Percentiles rank a stretch among this genome's conserved stretches.
Evolutionary conservation across 2,888 invertebrate genomes (phyloP).

Genomic region (Ischnura elegans): DNA sequence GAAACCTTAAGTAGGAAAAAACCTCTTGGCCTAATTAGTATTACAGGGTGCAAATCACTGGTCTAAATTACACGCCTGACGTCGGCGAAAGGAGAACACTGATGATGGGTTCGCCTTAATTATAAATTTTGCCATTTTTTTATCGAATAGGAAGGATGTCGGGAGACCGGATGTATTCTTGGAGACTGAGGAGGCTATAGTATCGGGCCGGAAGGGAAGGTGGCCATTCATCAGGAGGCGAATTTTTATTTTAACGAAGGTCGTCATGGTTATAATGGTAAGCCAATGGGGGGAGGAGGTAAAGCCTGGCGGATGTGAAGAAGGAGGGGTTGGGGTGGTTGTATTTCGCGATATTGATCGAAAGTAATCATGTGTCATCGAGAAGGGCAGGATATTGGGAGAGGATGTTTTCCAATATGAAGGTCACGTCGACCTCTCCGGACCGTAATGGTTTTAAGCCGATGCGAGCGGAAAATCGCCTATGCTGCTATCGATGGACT

Average conservation of each 20-base stretch:
- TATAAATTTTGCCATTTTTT: conserved; percentile 3
- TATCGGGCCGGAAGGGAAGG: not conserved
- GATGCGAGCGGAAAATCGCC: conserved; percentile 32
- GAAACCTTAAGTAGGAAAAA: too few relatives aligned
- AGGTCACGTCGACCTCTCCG: conserved; percentile 15
- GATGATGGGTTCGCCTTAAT: not conserved
- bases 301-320: not conserved
- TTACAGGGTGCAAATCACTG: too few relatives aligned
- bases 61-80: not conserved
- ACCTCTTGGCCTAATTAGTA: too few relatives aligned
- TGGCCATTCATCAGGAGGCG: not conserved
- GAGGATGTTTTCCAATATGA: conserved; percentile 39
- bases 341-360: conserved; percentile 57
- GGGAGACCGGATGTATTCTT: not conserved
- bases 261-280: not conserved
- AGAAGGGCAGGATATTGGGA: conserved; percentile 33
- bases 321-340: not conserved
- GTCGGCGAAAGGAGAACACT: not conserved
- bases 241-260: not conserved
- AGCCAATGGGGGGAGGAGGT: not conserved
- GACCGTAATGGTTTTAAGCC: conserved; percentile 24
- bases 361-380: conserved; percentile 58
- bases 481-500: too few relatives aligned
- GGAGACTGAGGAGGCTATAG: not conserved
- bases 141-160: not conserved